A percentile compares a stretch with the other conserved stretches of the same genome.
Evolutionary conservation across 2,113 vertebrate genomes (phyloP).

Genomic region (Calypte anna): DNA sequence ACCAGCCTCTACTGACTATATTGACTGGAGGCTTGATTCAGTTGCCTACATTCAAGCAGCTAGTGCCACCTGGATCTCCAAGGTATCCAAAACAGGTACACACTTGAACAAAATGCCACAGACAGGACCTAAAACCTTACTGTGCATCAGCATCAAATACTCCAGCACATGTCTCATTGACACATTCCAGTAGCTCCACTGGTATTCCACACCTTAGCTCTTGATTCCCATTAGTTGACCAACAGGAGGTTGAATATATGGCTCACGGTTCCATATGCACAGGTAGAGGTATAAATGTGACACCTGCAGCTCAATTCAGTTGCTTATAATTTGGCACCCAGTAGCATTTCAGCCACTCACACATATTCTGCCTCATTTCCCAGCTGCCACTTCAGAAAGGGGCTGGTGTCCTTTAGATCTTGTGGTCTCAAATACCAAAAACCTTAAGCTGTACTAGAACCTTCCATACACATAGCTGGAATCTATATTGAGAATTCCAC

Average conservation of each 20-base stretch:
- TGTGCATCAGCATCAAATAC: background rate
- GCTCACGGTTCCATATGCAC: background rate
- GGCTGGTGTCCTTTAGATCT: background rate
- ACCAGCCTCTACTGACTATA: background rate
- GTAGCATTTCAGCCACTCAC: background rate
- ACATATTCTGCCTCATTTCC: fast-evolving
- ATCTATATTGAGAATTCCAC: background rate
- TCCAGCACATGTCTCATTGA: fast-evolving
- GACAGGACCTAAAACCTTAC: background rate
- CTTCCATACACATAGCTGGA: background rate
- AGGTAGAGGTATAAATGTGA: background rate
- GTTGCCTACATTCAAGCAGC: background rate
- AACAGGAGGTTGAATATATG: background rate
- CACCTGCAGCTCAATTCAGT: background rate
- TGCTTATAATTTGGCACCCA: background rate
- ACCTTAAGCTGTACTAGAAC: background rate
- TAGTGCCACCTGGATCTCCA: background rate
- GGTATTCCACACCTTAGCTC: background rate
- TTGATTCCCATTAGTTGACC: background rate
- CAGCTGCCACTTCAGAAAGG: background rate
- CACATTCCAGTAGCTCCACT: too few species aligned
- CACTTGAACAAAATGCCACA: background rate
- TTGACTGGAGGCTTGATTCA: background rate
- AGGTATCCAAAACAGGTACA: background rate
- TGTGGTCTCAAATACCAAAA: background rate